Conservation (phyloP, 2,113 vertebrate species). For the Cyprinodon variegatus region DNA sequence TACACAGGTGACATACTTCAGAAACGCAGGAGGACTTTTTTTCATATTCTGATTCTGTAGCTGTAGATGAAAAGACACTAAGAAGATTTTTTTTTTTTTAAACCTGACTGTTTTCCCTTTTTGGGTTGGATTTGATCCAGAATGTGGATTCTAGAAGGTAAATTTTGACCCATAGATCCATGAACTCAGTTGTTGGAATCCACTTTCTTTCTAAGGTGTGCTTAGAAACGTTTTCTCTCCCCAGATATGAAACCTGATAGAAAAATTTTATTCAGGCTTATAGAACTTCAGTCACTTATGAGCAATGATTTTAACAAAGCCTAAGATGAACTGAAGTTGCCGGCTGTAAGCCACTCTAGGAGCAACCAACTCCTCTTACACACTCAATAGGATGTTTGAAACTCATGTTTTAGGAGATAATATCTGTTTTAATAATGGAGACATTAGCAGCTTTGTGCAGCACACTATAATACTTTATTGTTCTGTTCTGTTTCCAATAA, state of each 20-base stretch:
- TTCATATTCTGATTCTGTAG: not conserved
- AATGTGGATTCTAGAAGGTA: not conserved
- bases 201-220: not conserved
- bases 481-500: conserved; percentile 17
- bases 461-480: not conserved
- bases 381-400: not conserved
- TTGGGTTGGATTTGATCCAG: not conserved
- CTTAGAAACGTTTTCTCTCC: not conserved
- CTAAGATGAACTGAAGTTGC: not conserved
- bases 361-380: not conserved
- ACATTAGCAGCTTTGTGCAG: not conserved
- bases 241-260: not conserved
- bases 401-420: conserved; percentile 1
- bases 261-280: not conserved
- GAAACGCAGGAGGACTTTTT: not conserved
- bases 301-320: not conserved
- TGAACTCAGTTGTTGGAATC: not conserved
- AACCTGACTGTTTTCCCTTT: not conserved
- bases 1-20: not conserved
- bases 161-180: not conserved
- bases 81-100: not conserved
- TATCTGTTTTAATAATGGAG: not conserved
- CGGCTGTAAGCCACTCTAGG: not conserved
- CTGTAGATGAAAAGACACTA: not conserved
- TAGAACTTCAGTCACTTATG: not conserved